Conservation (phyloP, 2,113 vertebrate genomes). For the Lota lota region DNA sequence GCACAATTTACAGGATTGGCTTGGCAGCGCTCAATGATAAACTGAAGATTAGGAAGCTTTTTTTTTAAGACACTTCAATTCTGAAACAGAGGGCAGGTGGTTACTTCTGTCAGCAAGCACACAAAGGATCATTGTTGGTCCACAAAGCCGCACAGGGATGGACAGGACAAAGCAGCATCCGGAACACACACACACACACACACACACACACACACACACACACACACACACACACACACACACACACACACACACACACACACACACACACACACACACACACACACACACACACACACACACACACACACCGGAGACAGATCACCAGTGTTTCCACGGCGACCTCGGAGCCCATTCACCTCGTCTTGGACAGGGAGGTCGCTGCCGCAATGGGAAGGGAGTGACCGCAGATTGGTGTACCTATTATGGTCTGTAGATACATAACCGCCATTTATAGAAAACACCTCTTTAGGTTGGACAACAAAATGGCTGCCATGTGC, state of each 20-base stretch:
- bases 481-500: no score
- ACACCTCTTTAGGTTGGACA: not conserved
- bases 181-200: conserved; percentile 4
- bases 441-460: conserved; percentile 19
- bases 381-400: conserved; percentile 29
- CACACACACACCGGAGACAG: no score
- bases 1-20: not conserved
- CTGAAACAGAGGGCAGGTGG: conserved; percentile 23
- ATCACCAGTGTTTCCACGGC: not conserved
- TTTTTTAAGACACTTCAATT: not conserved
- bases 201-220: no score
- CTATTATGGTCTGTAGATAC: conserved; percentile 46
- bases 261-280: no score
- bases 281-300: no score
- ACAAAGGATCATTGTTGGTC: conserved; percentile 51
- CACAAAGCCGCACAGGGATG: conserved; percentile 22
- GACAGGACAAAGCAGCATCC: conserved; percentile 33
- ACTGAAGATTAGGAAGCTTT: not conserved
- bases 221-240: no score
- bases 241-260: not conserved
- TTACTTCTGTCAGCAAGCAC: conserved; percentile 39
- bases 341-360: conserved; percentile 13
- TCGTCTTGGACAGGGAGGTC: no score
- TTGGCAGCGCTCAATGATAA: not conserved
- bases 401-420: conserved; percentile 34